phyloP scores from a whole-genome alignment of 2,113 vertebrate species.

The Barnardius zonarius region DNA sequence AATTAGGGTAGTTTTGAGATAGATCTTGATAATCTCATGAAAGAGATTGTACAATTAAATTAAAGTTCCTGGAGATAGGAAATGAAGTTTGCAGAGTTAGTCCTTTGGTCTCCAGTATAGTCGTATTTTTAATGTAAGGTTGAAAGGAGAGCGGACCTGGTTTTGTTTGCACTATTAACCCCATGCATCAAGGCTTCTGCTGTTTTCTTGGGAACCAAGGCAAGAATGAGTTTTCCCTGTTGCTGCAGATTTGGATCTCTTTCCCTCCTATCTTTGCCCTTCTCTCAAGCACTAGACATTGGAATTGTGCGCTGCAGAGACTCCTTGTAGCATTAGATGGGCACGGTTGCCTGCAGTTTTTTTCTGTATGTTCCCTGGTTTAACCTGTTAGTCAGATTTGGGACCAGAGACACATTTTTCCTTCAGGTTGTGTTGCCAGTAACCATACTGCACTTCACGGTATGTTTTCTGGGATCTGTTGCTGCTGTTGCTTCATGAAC shows the following conservation, averaged over 20 bases:
- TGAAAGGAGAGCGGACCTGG: not conserved
- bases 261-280: not conserved
- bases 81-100: conserved; percentile 28
- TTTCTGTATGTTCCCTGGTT: not conserved
- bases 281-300: not conserved
- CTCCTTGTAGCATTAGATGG: not conserved
- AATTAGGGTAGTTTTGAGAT: conserved; percentile 58
- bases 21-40: conserved; percentile 56
- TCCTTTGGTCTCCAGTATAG: not conserved
- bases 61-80: conserved; percentile 42
- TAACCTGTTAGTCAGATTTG: not conserved
- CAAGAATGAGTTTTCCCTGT: not conserved
- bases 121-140: not conserved
- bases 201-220: not conserved
- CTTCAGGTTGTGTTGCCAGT: not conserved
- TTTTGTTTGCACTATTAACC: not conserved
- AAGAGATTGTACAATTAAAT: conserved; percentile 54
- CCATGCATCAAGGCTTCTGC: not conserved
- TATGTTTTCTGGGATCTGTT: not conserved
- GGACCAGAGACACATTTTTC: not conserved
- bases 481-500: not conserved
- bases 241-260: not conserved
- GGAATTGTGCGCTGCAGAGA: not conserved
- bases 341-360: not conserved
- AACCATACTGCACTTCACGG: not conserved